Conservation (phyloP, 2,888 invertebrate genomes). For the Ochropleura plecta region DNA sequence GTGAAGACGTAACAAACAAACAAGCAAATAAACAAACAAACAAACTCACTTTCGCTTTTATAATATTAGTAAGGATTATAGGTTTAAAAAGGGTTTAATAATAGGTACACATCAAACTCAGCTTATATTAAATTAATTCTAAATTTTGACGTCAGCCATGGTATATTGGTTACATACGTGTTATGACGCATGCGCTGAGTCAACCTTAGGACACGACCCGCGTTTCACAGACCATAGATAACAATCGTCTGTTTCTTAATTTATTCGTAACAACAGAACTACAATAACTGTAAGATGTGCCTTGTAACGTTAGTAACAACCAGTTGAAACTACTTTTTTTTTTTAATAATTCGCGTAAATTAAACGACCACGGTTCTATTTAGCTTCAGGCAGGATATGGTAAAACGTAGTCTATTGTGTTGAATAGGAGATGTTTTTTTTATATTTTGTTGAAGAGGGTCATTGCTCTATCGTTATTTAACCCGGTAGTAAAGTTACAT, state of each 20-base stretch:
- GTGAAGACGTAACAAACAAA: no score
- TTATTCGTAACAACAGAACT: conserved; percentile 37
- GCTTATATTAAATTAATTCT: conserved; percentile 16
- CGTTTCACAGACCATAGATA: conserved; percentile 45
- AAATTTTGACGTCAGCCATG: background rate
- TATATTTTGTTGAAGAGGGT: no score
- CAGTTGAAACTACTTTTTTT: conserved; percentile 28
- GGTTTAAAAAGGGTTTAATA: no score
- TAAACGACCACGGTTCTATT: conserved; percentile 9
- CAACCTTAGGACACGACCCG: conserved; percentile 36
- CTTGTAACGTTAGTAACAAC: conserved; percentile 20
- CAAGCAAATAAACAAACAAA: no score
- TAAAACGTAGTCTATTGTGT: background rate
- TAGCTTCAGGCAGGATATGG: conserved; percentile 17
- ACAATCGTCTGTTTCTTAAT: conserved; percentile 50
- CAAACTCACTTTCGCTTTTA: no score
- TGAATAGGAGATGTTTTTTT: background rate
- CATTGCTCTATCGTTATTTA: no score
- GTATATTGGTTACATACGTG: background rate
- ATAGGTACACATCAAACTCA: background rate
- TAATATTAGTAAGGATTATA: no score
- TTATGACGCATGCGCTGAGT: conserved; percentile 54
- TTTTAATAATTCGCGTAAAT: conserved; percentile 29
- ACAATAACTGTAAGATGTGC: conserved; percentile 38
- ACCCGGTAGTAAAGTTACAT: no score